These are phyloP conservation scores for Erannis defoliaria DNA, from an alignment of 2,888 invertebrate genomes.

Conservation along the genomic window DNA sequence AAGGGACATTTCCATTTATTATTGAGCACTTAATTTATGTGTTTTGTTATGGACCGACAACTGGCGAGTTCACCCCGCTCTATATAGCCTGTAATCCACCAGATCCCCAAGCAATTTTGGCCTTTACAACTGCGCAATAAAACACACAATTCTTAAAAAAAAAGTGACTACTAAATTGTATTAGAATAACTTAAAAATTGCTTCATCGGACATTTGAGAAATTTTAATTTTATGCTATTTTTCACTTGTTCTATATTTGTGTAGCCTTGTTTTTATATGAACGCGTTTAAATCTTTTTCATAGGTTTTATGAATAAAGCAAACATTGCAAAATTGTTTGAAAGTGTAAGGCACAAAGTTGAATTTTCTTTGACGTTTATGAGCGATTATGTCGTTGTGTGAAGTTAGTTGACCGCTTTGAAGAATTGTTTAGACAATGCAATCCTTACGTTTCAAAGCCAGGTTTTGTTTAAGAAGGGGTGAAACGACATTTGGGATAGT, in stretches of 20 bases:
- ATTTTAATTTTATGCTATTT: slow-evolving; percentile 48
- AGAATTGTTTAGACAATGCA: slow-evolving; percentile 82
- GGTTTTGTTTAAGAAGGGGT: slow-evolving; percentile 80
- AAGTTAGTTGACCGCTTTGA: slow-evolving; percentile 68
- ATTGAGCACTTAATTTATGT: slow-evolving; percentile 88
- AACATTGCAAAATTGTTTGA: slow-evolving; percentile 9
- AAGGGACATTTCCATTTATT: slow-evolving; percentile 87
- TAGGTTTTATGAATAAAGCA: not conserved
- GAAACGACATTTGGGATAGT: slow-evolving; percentile 80
- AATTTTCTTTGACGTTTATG: slow-evolving; percentile 37
- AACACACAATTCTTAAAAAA: slow-evolving; percentile 39
- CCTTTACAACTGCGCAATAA: not conserved
- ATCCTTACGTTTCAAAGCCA: slow-evolving; percentile 80
- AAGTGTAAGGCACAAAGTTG: slow-evolving; percentile 23
- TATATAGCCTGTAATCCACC: slow-evolving; percentile 51
- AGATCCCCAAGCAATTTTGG: not conserved
- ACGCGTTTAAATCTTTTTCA: slow-evolving; percentile 58
- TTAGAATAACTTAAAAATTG: slow-evolving; percentile 55
- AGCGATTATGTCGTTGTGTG: slow-evolving; percentile 54
- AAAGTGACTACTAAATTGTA: slow-evolving; percentile 46
- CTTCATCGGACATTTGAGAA: slow-evolving; percentile 73
- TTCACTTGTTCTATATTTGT: not conserved
- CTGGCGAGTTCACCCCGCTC: slow-evolving; percentile 61
- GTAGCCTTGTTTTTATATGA: slow-evolving; percentile 28
- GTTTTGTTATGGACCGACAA: slow-evolving; percentile 86